A percentile compares a stretch with the other conserved stretches of the same genome.
Conservation (phyloP, 64 coral and sea anemone species). For the Pocillopora damicornis region DNA sequence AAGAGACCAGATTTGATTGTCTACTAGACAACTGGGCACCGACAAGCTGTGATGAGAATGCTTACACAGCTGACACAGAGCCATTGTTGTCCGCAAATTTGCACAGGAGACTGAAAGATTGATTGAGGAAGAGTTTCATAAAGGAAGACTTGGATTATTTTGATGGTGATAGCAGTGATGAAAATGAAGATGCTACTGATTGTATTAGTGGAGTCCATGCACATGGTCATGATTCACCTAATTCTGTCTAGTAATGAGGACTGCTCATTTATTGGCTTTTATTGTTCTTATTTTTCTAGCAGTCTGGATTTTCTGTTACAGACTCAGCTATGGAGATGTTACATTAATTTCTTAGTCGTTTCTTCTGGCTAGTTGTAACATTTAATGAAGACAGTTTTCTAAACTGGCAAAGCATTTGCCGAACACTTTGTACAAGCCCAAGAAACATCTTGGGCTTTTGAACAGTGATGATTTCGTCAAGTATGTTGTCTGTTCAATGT, state of each 20-base stretch:
- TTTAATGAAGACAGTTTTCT: not conserved
- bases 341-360: constrained; percentile 52
- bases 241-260: too few species aligned
- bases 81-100: not conserved
- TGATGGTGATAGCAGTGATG: not conserved
- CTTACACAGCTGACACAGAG: not conserved
- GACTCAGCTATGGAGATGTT: constrained; percentile 52
- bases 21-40: not conserved
- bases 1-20: too few species aligned
- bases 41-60: not conserved
- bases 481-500: too few species aligned
- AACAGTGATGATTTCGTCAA: too few species aligned
- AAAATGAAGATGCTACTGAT: too few species aligned
- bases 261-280: constrained; percentile 14
- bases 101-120: not conserved
- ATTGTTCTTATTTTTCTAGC: constrained; percentile 53
- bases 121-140: not conserved
- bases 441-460: too few species aligned
- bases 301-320: constrained; percentile 43
- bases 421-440: too few species aligned
- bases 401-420: too few species aligned
- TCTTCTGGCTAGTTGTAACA: constrained; percentile 56
- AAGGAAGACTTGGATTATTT: constrained; percentile 5
- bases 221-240: too few species aligned
- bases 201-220: too few species aligned